A percentile compares a stretch with the other conserved stretches of the same genome.
phyloP scores from a whole-genome alignment of 2,113 vertebrate species.

The Osmerus eperlanus region DNA sequence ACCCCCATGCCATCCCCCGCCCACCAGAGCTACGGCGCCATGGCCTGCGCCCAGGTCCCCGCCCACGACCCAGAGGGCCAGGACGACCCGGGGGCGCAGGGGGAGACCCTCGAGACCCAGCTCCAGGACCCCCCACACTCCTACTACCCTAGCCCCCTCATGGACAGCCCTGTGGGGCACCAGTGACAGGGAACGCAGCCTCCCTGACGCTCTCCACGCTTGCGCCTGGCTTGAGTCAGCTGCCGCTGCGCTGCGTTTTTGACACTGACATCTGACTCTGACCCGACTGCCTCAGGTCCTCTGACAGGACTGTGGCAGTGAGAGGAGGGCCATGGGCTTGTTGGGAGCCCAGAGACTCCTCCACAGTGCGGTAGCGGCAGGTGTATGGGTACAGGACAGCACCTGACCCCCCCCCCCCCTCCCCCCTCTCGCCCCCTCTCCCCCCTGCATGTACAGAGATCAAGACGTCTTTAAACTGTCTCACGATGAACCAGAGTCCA shows the following conservation, averaged over 20 bases:
- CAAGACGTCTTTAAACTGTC: conserved; percentile 30
- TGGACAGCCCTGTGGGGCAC: conserved; percentile 78
- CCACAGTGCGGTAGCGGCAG: neutral
- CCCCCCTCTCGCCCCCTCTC: neutral
- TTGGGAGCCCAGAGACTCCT: conserved; percentile 1
- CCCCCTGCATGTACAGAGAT: conserved; percentile 14
- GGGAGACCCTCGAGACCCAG: conserved; percentile 78
- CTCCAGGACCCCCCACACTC: conserved; percentile 75
- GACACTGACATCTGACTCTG: conserved; percentile 49
- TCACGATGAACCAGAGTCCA: neutral
- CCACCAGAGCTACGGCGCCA: conserved; percentile 89
- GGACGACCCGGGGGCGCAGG: conserved; percentile 60
- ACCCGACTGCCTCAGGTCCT: conserved; percentile 51
- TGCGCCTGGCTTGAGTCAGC: conserved; percentile 50
- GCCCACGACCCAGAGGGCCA: conserved; percentile 60
- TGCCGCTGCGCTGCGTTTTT: conserved; percentile 57
- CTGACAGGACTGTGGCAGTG: conserved; percentile 22
- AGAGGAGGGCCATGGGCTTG: conserved; percentile 1
- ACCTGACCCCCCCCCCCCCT: neutral
- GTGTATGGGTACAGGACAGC: neutral
- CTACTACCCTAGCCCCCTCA: conserved; percentile 72
- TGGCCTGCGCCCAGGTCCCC: conserved; percentile 80
- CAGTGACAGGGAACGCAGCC: conserved; percentile 67
- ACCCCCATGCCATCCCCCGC: conserved; percentile 89
- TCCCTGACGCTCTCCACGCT: conserved; percentile 36